Percentiles rank a stretch among this genome's conserved stretches.
Conservation (phyloP, 2,888 invertebrate genomes). For the Hyalella azteca region DNA sequence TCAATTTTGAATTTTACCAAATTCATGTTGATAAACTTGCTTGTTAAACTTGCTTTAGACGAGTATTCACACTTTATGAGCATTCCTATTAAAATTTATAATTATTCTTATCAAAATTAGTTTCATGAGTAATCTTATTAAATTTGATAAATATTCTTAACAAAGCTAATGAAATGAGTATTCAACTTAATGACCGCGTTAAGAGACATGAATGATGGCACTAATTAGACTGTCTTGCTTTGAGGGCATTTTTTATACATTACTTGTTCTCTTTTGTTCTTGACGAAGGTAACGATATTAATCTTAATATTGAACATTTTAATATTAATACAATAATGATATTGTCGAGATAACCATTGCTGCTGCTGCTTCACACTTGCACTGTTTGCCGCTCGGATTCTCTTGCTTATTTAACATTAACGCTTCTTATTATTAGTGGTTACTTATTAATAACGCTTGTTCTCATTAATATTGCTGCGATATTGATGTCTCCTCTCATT, state of each 20-base stretch:
- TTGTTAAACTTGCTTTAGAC: no score
- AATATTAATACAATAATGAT: conserved; percentile 3
- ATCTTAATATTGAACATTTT: conserved; percentile 1
- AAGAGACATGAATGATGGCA: no score
- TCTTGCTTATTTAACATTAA: no score
- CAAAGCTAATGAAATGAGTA: no score
- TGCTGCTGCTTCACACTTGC: conserved; percentile 26
- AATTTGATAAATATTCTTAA: no score
- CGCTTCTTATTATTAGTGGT: background rate
- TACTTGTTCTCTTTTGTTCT: background rate
- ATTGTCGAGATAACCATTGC: conserved; percentile 35
- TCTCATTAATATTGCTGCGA: background rate
- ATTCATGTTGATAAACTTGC: no score
- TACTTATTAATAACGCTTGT: background rate
- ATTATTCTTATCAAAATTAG: no score
- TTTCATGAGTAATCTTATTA: no score
- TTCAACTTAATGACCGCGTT: no score
- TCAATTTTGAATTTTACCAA: no score
- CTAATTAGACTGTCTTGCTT: background rate
- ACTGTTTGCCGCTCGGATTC: conserved; percentile 18
- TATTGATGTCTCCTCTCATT: background rate
- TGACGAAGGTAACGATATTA: conserved; percentile 14
- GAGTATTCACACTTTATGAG: no score
- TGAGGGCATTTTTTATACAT: background rate
- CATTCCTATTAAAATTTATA: no score